Evolutionary conservation across 2,888 invertebrate species (phyloP).

Genomic region (Melipona beecheii): DNA sequence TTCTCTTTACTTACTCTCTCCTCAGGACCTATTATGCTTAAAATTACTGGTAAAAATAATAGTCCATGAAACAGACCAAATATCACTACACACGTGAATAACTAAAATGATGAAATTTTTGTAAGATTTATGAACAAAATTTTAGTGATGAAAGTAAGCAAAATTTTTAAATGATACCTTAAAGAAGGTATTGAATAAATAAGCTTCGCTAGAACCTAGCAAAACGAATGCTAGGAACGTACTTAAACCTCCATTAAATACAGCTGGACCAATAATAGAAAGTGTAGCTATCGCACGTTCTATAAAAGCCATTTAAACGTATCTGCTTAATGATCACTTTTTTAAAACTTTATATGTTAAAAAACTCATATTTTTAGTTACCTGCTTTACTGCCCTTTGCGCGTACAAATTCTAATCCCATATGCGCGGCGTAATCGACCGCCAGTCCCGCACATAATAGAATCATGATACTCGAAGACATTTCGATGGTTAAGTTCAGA

Average conservation of each 20-base stretch:
- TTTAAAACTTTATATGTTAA: neutral
- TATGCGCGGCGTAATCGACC: constrained; percentile 85
- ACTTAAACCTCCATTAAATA: constrained; percentile 85
- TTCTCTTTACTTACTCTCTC: constrained; percentile 49
- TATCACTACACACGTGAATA: constrained; percentile 85
- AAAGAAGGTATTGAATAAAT: constrained; percentile 85
- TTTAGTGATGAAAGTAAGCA: neutral
- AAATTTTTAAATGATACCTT: constrained; percentile 81
- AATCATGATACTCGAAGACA: constrained; percentile 84
- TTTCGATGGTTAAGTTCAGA: constrained; percentile 85
- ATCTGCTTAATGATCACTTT: neutral
- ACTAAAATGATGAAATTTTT: constrained; percentile 74
- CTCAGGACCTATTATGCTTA: constrained; percentile 84
- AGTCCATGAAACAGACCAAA: constrained; percentile 85
- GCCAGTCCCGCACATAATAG: constrained; percentile 85
- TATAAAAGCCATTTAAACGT: constrained; percentile 54
- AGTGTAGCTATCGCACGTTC: constrained; percentile 82
- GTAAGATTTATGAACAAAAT: neutral
- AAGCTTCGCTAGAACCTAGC: constrained; percentile 84
- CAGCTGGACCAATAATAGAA: constrained; percentile 84
- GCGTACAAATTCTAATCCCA: constrained; percentile 85
- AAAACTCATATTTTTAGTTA: constrained; percentile 65
- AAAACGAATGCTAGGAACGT: constrained; percentile 85
- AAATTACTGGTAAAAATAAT: constrained; percentile 84
- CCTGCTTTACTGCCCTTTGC: constrained; percentile 83